phyloP scores from a whole-genome alignment of 1,140 invertebrate species.

The Sycobia sp. region DNA sequence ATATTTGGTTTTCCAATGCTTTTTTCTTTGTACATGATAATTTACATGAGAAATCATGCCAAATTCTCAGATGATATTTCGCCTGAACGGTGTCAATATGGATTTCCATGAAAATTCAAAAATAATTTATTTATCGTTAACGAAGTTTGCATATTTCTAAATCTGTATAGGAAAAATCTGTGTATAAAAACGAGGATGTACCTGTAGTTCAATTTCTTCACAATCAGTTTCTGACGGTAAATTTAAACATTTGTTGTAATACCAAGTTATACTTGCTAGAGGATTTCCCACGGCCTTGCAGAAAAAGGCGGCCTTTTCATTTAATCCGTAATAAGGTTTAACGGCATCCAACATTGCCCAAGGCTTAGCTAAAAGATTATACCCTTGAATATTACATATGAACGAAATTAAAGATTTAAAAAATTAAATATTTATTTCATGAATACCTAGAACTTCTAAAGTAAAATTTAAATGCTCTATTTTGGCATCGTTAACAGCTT shows the following conservation, averaged over 20 bases:
- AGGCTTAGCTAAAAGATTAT: constrained; percentile 5
- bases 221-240: constrained; percentile 1
- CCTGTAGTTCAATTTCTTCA: constrained; percentile 11
- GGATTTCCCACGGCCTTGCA: constrained; percentile 61
- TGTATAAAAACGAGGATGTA: not conserved
- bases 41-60: no score
- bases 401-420: not conserved
- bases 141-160: not conserved
- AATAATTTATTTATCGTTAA: not conserved
- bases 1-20: no score
- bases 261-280: constrained; percentile 59
- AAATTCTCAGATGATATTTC: no score
- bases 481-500: constrained; percentile 38
- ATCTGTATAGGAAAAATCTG: not conserved
- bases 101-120: not conserved
- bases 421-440: not conserved
- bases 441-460: constrained; percentile 42
- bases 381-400: not conserved
- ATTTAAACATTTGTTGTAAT: constrained; percentile 12
- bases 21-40: no score
- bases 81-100: no score
- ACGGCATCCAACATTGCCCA: not conserved
- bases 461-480: constrained; percentile 42
- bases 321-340: constrained; percentile 52
- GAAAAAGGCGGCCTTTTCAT: constrained; percentile 49